Base-by-base conservation (phyloP, 2,888 invertebrate genomes). In the Caenorhabditis becei region DNA sequence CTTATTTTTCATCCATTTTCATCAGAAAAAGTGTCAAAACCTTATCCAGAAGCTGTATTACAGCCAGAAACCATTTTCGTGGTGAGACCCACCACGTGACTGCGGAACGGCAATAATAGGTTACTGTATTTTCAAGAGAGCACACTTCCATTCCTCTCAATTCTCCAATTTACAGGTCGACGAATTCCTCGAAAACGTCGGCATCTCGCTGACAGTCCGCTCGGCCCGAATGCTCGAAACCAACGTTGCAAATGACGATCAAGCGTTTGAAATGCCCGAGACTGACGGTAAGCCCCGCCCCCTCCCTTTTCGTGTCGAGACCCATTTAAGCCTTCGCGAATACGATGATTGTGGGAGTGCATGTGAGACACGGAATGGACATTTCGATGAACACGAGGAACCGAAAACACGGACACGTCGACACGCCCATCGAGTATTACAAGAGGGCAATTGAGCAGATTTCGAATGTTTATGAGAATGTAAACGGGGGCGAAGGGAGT, bases 311-410 rank as follows among this genome's bases (percentile, higher is more conserved):
- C n/a, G n/a, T n/a, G n/a, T n/a, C n/a, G n/a, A n/a, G n/a, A n/a
- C n/a, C n/a, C n/a, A n/a, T 79, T 85, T 26, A 58, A 85, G 86
- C 71, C 2, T 71, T 79, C 56, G 51, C 69, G 10, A 74, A 83
- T 16, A 71, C 79, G 20, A 83, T 72, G 63, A 81, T 86, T 10
- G 88, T 91, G 24, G 92, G 91, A 0, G 85, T 92, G 20, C 92
- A 92, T 80, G 90, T 92, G 2, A 86, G 92, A 8, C 89, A 91
- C 44, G 92, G 92, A 11, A 85, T 89, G 65, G 92, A 92, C 78
- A 87, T 92, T 77, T 88, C 91, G 4, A 82, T 89, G 61, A 89
- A 91, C 63, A 72, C 80, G 11, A 77, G 86, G 18, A 87, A 87
- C 47, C 59, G 65, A 41, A 65, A 77, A 51, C 85, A 86, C 47